These are phyloP conservation scores for Nowickia ferox DNA, from an alignment of 2,888 invertebrate genomes.

Conservation along the genomic window DNA sequence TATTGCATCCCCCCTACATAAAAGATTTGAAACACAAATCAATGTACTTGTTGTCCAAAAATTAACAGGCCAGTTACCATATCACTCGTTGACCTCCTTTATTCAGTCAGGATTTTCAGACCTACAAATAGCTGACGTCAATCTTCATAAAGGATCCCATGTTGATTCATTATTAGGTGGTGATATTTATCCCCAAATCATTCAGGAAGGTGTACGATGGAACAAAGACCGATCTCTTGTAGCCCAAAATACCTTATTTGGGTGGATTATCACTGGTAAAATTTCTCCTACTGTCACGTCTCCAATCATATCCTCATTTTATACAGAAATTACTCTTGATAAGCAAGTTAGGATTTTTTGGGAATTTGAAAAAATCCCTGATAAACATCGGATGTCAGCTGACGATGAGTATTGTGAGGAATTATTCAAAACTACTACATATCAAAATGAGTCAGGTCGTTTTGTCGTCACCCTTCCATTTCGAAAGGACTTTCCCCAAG, in stretches of 20 bases:
- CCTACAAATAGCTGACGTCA: not conserved
- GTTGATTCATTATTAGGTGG: not conserved
- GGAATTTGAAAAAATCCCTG: not conserved
- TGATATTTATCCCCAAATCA: not conserved
- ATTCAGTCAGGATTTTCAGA: not conserved
- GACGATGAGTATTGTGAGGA: not conserved
- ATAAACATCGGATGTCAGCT: not conserved
- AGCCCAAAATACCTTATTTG: not conserved
- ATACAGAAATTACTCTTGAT: not conserved
- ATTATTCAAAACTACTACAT: not conserved
- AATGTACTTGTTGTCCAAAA: too few relatives aligned
- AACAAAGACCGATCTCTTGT: not conserved
- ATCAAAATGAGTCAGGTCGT: not conserved
- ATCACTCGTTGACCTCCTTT: not conserved
- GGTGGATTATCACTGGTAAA: not conserved
- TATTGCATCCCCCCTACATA: too few relatives aligned
- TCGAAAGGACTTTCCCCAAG: not conserved
- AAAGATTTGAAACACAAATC: too few relatives aligned
- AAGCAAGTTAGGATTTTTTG: not conserved
- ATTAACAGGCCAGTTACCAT: not conserved
- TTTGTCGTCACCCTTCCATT: not conserved
- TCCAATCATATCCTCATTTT: not conserved
- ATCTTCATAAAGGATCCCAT: not conserved
- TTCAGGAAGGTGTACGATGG: not conserved
- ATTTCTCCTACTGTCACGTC: not conserved